Conservation (phyloP, 2,113 vertebrate genomes). For the Hemiscyllium ocellatum region DNA sequence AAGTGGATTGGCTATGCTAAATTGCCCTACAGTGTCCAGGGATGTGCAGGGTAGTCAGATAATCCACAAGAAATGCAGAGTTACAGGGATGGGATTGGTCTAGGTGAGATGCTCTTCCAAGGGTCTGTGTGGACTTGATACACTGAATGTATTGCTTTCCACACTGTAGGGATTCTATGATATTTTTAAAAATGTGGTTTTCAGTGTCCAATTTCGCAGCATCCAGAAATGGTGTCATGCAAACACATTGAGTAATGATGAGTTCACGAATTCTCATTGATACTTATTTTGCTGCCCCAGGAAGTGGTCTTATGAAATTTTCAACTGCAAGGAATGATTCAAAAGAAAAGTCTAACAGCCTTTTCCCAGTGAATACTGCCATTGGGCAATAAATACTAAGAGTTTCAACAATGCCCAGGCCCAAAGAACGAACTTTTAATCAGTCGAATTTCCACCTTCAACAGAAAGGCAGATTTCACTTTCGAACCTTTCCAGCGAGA, state of each 20-base stretch:
- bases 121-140: too few relatives aligned
- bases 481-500: not conserved
- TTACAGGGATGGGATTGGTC: too few relatives aligned
- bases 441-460: not conserved
- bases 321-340: not conserved
- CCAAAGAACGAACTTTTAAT: not conserved
- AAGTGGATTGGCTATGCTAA: too few relatives aligned
- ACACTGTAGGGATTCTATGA: too few relatives aligned
- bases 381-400: not conserved
- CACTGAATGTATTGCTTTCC: too few relatives aligned
- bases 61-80: too few relatives aligned
- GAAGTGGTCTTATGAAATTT: not conserved
- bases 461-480: not conserved
- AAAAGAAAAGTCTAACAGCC: not conserved
- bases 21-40: too few relatives aligned
- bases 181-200: not conserved
- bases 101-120: too few relatives aligned
- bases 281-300: not conserved
- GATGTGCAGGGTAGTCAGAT: too few relatives aligned
- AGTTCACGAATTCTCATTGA: not conserved
- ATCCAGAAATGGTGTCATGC: not conserved
- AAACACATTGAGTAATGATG: not conserved
- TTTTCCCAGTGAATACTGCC: not conserved
- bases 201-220: not conserved
- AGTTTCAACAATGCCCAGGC: not conserved